These are phyloP conservation scores for Xerus rutilus DNA, from an alignment of 2,797 vertebrate genomes.

Conservation along the genomic window DNA sequence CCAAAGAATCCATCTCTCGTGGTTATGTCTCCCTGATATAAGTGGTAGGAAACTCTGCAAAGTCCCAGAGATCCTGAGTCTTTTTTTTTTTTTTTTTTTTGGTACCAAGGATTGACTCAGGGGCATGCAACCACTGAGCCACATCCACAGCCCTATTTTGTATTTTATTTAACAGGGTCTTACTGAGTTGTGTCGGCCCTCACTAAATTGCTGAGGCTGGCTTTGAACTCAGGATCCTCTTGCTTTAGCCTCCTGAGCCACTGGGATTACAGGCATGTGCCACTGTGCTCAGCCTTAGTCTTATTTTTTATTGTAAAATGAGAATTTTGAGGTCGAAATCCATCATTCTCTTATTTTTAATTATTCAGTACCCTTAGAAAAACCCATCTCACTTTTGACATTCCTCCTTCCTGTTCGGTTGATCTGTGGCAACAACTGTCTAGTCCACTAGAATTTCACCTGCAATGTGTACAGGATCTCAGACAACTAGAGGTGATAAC, in stretches of 20 bases:
- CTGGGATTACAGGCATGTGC: no score
- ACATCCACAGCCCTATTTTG: no score
- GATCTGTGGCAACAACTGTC: not conserved
- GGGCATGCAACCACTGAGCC: no score
- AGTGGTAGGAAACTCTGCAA: not conserved
- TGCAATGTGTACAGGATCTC: not conserved
- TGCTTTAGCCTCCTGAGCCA: no score
- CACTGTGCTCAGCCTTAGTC: no score
- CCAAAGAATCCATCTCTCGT: not conserved
- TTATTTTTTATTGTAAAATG: not conserved
- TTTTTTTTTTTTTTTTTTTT: not conserved
- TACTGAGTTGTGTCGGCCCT: no score
- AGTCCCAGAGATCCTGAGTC: not conserved
- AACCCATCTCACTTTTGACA: not conserved
- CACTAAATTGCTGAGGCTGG: no score
- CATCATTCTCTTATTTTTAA: not conserved
- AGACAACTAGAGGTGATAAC: not conserved
- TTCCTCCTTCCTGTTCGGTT: not conserved
- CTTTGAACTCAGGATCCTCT: no score
- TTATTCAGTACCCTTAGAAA: not conserved
- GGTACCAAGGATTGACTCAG: no score
- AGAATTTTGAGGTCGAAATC: not conserved
- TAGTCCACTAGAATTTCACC: not conserved
- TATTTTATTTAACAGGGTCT: no score
- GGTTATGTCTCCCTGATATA: not conserved